These are phyloP conservation scores for Drosophila kepulauana DNA, from an alignment of 1,140 invertebrate species.

Conservation along the genomic window DNA sequence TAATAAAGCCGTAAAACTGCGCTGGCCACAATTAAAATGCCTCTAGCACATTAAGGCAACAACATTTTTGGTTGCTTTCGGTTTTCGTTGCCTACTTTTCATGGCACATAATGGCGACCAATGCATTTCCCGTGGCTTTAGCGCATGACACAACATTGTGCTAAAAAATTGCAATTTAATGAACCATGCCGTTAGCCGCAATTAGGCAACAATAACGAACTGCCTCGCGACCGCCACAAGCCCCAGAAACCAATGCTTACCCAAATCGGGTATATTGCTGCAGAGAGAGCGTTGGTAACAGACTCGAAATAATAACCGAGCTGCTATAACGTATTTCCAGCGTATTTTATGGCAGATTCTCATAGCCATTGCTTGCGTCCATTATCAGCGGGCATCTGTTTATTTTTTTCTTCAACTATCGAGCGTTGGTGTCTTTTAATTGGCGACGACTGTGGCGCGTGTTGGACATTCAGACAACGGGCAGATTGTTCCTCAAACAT, in stretches of 20 bases:
- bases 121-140: slow-evolving; percentile 69
- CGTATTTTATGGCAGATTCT: slow-evolving; percentile 1
- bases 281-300: too few species aligned
- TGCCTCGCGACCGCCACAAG: slow-evolving; percentile 21
- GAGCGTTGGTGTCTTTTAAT: slow-evolving; percentile 44
- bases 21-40: slow-evolving; percentile 75
- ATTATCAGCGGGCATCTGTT: slow-evolving; percentile 41
- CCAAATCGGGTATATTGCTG: background rate
- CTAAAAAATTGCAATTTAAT: slow-evolving; percentile 77
- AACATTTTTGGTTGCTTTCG: background rate
- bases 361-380: background rate
- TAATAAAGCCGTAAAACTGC: slow-evolving; percentile 79
- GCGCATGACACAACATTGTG: slow-evolving; percentile 33
- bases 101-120: slow-evolving; percentile 29
- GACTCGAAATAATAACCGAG: too few species aligned
- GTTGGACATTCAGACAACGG: slow-evolving; percentile 51
- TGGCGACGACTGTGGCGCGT: slow-evolving; percentile 40
- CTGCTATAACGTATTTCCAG: background rate
- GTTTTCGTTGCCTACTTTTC: slow-evolving; percentile 59
- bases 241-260: slow-evolving; percentile 27
- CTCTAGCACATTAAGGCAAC: slow-evolving; percentile 21
- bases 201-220: slow-evolving; percentile 68
- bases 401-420: slow-evolving; percentile 20
- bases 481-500: slow-evolving; percentile 22
- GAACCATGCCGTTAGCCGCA: slow-evolving; percentile 70